Base-by-base conservation (phyloP, 2,888 invertebrate genomes). In the Ferrisia virgata region DNA sequence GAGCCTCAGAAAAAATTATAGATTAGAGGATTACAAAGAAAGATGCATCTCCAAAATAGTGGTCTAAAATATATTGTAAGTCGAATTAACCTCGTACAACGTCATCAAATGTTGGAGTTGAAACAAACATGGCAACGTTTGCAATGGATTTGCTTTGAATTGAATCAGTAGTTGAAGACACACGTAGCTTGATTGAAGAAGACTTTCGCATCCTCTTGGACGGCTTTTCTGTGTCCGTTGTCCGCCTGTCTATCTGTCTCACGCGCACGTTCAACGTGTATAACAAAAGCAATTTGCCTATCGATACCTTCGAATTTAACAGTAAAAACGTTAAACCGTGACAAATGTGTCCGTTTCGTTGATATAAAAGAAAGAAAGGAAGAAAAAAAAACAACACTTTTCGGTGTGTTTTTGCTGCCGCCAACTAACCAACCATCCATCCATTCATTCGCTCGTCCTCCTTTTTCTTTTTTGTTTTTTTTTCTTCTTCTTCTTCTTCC, bases 301-400 rank as follows among this genome's bases (percentile, higher is more conserved):
- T 33, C 69, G 69, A 69, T 31, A 18, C 18, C 36, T 76, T 36
- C 33, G 18, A 76, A 76, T 76, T 76, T 76, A 76, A 76, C 72
- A 76, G 72, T 76, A 76, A n/a, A n/a, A 76, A 76, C 72, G 33
- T 28, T 76, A 76, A 76, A 76, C 72, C 72, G 72, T 76, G 36
- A 76, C 72, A 76, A 76, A 76, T 76, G 33, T 18, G 69, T 69
- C 18, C 36, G 36, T 36, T 36, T 76, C 36, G 31, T 31, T 4
- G 31, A 31, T 31, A 53, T 22, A 11, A 18, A 2, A 53, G 22
- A 3, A 53, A 53, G 22, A 18, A 2, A 53, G 22, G 5, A 22
- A 53, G n/a, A 53, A 22, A 43, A 43, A 53, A 53, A 53, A 53
- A 18, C 53, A 8, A 53, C 53, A 53, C 53, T 69, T 69, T 69